Percentiles rank a stretch among this genome's conserved stretches.
Conservation (phyloP, 2,113 vertebrate species). For the Lontra canadensis region DNA sequence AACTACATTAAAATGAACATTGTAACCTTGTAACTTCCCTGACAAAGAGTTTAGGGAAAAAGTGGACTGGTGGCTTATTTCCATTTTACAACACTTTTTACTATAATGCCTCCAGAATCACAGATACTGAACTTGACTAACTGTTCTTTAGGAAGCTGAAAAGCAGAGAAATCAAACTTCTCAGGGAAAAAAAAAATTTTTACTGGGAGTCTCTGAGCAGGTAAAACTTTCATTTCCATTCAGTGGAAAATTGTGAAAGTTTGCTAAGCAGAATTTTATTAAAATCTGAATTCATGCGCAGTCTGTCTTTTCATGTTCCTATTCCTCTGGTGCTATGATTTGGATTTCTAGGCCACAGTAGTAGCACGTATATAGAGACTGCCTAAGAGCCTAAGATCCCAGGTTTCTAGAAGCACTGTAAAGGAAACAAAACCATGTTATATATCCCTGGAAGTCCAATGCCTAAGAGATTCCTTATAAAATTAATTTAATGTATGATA, state of each 20-base stretch:
- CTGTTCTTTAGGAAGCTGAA: not conserved
- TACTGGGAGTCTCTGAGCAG: not conserved
- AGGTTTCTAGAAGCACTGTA: not conserved
- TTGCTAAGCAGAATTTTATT: conserved; percentile 14
- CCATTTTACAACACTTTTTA: conserved; percentile 16
- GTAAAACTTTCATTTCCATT: conserved; percentile 1
- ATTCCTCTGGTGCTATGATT: not conserved
- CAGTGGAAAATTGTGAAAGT: not conserved
- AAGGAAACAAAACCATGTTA: not conserved
- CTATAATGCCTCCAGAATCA: not conserved
- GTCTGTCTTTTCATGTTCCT: not conserved
- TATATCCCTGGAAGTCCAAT: not conserved
- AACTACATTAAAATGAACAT: not conserved
- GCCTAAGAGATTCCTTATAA: not conserved
- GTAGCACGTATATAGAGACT: not conserved
- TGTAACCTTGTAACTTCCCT: not conserved
- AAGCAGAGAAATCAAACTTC: not conserved
- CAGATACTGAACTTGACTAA: not conserved
- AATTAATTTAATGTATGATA: not conserved
- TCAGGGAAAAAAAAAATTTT: not conserved
- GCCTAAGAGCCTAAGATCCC: not conserved
- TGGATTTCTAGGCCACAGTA: not conserved
- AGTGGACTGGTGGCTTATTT: not conserved
- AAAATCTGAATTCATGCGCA: not conserved
- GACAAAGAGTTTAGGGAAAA: conserved; percentile 8